Evolutionary conservation across 2,797 vertebrate species (phyloP), one percentile per base, ranked within the genome.

Genomic region (Lophius americanus): DNA sequence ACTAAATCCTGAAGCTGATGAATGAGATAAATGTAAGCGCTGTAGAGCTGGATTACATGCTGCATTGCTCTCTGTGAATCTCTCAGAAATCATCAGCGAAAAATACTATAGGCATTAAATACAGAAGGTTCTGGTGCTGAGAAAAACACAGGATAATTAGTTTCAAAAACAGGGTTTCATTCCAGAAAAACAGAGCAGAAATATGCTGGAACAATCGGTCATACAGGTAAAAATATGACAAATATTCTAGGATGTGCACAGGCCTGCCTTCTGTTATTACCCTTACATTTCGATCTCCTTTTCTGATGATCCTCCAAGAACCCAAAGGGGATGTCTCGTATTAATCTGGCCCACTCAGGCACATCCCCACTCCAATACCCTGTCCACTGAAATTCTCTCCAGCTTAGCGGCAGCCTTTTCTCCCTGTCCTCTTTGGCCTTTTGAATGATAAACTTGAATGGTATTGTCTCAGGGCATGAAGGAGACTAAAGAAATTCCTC

Each of bases 391-490:
- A 78, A 62, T 67, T 80, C 82, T 73, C 79, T 60, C 49, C 82
- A 83, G 86, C 77, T 82, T 76, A 83, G 84, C 64, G 6, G 71
- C 75, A 33, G 54, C 70, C 76, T 81, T 77, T 83, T 84, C 73
- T 68, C 73, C 56, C 14, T 43, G 64, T 81, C 73, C 85, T 88
- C 78, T 88, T 82, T 85, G 73, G 83, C 85, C 88, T 83, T 85
- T 90, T 92, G 83, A 92, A 90, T 89, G 84, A 90, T 91, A 88
- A 93, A 91, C 79, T 81, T 92, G 88, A 93, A 93, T 91, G 77
- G 85, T 83, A 90, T 91, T 90, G 89, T 91, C 82, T 86, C 57
- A 73, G 78, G 76, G 80, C 79, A 84, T 75, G 84, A 82, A 83
- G 83, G 82, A 87, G 81, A 77, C 79, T 83, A 75, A 85, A 82